Base-by-base conservation (phyloP, 1,140 invertebrate species). In the Magallana angulata region DNA sequence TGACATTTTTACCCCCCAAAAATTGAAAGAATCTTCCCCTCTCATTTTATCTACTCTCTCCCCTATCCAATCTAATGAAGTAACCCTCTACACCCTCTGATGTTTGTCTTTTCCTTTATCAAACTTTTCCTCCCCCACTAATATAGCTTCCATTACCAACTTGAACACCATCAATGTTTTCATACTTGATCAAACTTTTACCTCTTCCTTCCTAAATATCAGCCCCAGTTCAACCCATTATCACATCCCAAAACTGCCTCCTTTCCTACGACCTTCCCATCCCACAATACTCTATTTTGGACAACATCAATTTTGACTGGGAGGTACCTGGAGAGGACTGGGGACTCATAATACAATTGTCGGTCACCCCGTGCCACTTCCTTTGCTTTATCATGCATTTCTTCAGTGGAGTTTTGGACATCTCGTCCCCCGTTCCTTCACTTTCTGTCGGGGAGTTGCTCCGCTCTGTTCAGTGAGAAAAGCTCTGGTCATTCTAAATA, bases 401-500 rank as follows among this genome's bases (percentile, higher is more conserved):
- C 68, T 30, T 76, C 68, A 76, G 91, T 92, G 60, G 71, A 85
- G 81, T 80, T 90, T 82, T 57, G 64, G 18, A 84, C 1, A 91
- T 84, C 86, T 94, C 93, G 89, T 96, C 96, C 16, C 94, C 92
- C 82, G 95, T 95, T 9, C 91, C 95, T 83, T 96, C 96, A 85
- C 95, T 96, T 57, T 96, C 96, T 7, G 95, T 95, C 82, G 95
- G 94, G 11, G 95, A 94, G 85, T 94, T 90, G 87, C 92, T 93
- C 5, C 88, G 85, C 30, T 91, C 93, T 94, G 89, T 48, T 87
- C 58, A 14, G n/a, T 30, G 56, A 87, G 18, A 83, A 59, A 84
- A 86, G 24, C 11, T 16, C 57, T 36, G 18, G 36, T 48, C 36
- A 48, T 48, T 48, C 36, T 48, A 48, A 48, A 48, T 48, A 48